A percentile compares a stretch with the other conserved stretches of the same genome.
phyloP scores from a whole-genome alignment of 1,140 invertebrate genomes.

The Caenorhabditis remanei region DNA sequence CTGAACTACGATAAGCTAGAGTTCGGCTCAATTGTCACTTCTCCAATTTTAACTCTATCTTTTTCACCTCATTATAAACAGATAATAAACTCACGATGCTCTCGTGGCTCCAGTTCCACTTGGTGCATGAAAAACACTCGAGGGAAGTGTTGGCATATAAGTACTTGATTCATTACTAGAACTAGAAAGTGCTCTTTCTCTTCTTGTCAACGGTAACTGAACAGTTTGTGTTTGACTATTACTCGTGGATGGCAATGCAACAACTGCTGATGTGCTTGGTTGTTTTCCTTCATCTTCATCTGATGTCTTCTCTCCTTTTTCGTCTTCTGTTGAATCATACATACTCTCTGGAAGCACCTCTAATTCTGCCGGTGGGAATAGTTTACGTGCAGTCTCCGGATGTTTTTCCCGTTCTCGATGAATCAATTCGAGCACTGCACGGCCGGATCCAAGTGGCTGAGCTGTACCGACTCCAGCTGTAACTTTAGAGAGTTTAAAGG shows the following conservation, averaged over 20 bases:
- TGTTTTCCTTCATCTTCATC: slow-evolving; percentile 9
- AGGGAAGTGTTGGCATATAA: slow-evolving; percentile 70
- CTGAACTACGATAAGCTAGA: too few relatives aligned
- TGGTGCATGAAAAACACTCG: slow-evolving; percentile 66
- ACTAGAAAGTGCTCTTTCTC: slow-evolving; percentile 64
- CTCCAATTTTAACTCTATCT: too few relatives aligned
- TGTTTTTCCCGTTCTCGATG: slow-evolving; percentile 39
- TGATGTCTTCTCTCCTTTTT: slow-evolving; percentile 46
- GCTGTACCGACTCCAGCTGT: slow-evolving; percentile 70
- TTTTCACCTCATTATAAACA: neutral
- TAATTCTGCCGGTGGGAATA: slow-evolving; percentile 29
- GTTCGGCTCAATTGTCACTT: too few relatives aligned
- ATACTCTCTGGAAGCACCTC: slow-evolving; percentile 39
- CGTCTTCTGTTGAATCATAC: slow-evolving; percentile 32
- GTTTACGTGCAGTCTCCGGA: neutral
- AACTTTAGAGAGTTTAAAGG: slow-evolving; percentile 31
- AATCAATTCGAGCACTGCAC: slow-evolving; percentile 70
- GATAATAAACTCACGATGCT: neutral
- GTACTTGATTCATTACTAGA: slow-evolving; percentile 66
- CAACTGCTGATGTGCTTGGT: neutral
- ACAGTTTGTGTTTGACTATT: slow-evolving; percentile 6
- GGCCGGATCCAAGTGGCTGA: slow-evolving; percentile 72
- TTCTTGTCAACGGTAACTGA: slow-evolving; percentile 18
- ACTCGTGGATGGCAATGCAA: neutral
- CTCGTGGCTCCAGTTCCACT: slow-evolving; percentile 39